A percentile compares a stretch with the other conserved stretches of the same genome.
These are phyloP conservation scores for Solen grandis DNA, from an alignment of 1,140 invertebrate genomes.

Conservation along the genomic window DNA sequence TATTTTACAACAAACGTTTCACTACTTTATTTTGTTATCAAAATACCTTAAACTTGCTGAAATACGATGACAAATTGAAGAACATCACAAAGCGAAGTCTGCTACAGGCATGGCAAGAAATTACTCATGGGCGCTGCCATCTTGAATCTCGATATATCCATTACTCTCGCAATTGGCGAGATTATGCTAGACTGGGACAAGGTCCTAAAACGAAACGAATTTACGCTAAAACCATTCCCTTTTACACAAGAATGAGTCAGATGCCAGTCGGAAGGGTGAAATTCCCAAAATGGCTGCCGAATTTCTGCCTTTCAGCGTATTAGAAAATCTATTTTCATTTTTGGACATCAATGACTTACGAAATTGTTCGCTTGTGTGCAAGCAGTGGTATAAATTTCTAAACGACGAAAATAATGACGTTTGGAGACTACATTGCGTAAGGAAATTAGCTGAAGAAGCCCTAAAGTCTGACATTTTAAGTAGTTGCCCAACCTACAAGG, in stretches of 20 bases:
- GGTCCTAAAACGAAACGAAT: background rate
- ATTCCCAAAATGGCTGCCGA: conserved; percentile 71
- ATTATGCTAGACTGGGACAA: background rate
- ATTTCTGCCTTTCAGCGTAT: conserved; percentile 87
- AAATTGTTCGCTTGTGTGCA: conserved; percentile 95
- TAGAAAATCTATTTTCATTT: conserved; percentile 97
- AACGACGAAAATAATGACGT: conserved; percentile 97
- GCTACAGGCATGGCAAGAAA: no score
- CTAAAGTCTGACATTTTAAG: conserved; percentile 95
- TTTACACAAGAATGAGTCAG: no score
- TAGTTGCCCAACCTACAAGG: conserved; percentile 94
- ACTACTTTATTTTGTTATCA: no score
- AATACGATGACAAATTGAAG: no score
- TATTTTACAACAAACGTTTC: no score
- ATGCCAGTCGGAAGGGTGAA: conserved; percentile 28
- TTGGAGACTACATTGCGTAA: conserved; percentile 94
- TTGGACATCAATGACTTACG: conserved; percentile 91
- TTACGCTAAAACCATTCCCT: no score
- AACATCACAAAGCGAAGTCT: no score
- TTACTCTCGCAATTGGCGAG: background rate
- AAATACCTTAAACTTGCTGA: no score
- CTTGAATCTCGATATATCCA: conserved; percentile 37
- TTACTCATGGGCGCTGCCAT: conserved; percentile 58
- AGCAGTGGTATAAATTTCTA: conserved; percentile 94
- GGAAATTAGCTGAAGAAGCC: conserved; percentile 93